Evolutionary conservation across 2,888 invertebrate species (phyloP), one percentile per base, ranked within the genome.

Genomic region (Pandemis cinnamomeana): DNA sequence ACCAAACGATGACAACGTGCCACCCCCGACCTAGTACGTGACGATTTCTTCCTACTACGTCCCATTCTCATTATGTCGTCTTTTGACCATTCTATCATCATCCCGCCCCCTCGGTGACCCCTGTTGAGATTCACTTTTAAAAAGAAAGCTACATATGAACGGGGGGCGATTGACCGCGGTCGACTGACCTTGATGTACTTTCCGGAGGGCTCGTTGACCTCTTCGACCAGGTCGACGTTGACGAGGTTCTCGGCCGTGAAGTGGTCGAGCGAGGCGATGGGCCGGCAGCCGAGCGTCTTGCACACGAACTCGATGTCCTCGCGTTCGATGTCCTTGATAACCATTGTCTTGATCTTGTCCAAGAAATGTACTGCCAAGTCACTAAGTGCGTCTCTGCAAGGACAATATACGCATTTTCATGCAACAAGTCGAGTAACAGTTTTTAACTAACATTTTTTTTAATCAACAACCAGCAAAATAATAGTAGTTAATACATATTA

Each of bases 301-400:
- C 99, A 99, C 27, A 99, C 97, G 90, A 99, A 99, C 85, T 99
- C 98, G 80, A 99, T 98, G 84, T 99, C 99, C 89, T 99, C 99
- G 70, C 99, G 96, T 90, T 99, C 99, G 72, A 99, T 96, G 87
- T 99, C 99, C 90, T 99, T 99, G 69, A 99, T 96, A 0, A 99
- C 99, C 97, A 99, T 97, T 71, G 99, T 98, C 91, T 99, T 99
- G 89, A 99, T 98, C 95, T 99, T 99, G 86, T 99, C 99, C 80
- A 99, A 95, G 94, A 99, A 99, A 89, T 99, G 99, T 80, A 99
- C 95, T 0, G 99, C 99, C 83, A 99, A 94, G 90, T 99, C 99
- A 80, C 98, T 99, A 27, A 99, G 96, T 7, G 99, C 99, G 95
- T 99, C 99, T 80, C 99, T 97, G 86, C n/a, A 89, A 55, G 88